Percentiles rank a stretch among this genome's conserved stretches.
Conservation (phyloP, 2,888 invertebrate species). For the Eristalinus sepulchralis region DNA sequence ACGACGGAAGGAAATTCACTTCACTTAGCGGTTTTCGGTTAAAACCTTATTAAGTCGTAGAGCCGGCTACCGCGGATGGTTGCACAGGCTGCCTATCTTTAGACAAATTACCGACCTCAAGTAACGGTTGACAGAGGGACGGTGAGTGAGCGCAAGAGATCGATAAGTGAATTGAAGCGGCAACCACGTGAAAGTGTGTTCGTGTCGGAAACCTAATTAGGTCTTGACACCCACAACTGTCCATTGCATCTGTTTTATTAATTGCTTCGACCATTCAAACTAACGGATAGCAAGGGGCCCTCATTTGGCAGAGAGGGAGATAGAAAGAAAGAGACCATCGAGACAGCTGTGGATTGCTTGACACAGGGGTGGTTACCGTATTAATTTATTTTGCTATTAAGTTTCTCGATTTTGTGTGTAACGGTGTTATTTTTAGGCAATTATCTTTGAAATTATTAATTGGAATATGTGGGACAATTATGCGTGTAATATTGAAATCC, state of each 20-base stretch:
- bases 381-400: constrained; percentile 52
- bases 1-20: neutral
- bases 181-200: constrained; percentile 25
- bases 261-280: constrained; percentile 54
- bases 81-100: constrained; percentile 12
- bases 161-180: constrained; percentile 41
- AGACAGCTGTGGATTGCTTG: constrained; percentile 45
- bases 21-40: constrained; percentile 1
- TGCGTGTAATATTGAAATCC: neutral
- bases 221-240: constrained; percentile 14
- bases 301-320: constrained; percentile 2
- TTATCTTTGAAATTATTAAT: constrained; percentile 48
- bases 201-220: constrained; percentile 56
- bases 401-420: neutral
- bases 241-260: constrained; percentile 61
- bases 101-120: constrained; percentile 46
- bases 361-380: constrained; percentile 16
- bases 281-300: constrained; percentile 6
- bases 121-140: constrained; percentile 27
- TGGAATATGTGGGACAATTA: constrained; percentile 32
- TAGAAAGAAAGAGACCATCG: neutral
- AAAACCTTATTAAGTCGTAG: constrained; percentile 10
- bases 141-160: constrained; percentile 2
- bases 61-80: neutral
- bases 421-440: constrained; percentile 49